Evolutionary conservation across 2,888 invertebrate genomes (phyloP), one percentile per base, ranked within the genome.

Genomic region (Cephus runcator): DNA sequence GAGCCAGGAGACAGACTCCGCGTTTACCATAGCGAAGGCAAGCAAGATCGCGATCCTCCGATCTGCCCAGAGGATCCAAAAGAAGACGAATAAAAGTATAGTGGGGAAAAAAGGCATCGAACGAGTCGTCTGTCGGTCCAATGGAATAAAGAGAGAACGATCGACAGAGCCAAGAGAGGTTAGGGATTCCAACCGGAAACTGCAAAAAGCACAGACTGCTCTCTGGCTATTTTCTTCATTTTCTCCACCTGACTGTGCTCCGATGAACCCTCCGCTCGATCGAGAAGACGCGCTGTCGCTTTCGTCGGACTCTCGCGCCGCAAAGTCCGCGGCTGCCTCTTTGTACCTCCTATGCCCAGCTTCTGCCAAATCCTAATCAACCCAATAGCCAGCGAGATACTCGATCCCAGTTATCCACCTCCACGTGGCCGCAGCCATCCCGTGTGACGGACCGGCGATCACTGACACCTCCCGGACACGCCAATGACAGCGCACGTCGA

Each of bases 1-100:
- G 83, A 81, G 81, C 82, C 56, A 23, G 56, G 23, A 56, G 56
- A 56, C 23, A 56, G 15, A 56, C 56, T 56, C 56, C 9, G 23
- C 56, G 56, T 56, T 56, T 56, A 56, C 23, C 23, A 56, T 56
- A 15, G 56, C 15, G 56, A 56, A 56, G 56, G 56, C 56, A 56
- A 56, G 56, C 56, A 56, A 56, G 56, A 23, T 9, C 56, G 56
- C 56, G 56, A 56, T 40, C 40, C 40, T 40, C 23, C 23, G 40
- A 40, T 56, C 56, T 23, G 23, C 23, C 23, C 56, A 1, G 56
- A 56, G 23, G 56, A 56, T 56, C 56, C 9, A 56, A 23, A 56
- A 56, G 23, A 0, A 56, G 56, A 56, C 9, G 56, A 23, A 56
- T 23, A 56, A 56, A 56, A 56, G 23, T 23, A 40, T 0, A 12